phyloP scores from a whole-genome alignment of 2,888 invertebrate species.

The Sclerodermus sp. region DNA sequence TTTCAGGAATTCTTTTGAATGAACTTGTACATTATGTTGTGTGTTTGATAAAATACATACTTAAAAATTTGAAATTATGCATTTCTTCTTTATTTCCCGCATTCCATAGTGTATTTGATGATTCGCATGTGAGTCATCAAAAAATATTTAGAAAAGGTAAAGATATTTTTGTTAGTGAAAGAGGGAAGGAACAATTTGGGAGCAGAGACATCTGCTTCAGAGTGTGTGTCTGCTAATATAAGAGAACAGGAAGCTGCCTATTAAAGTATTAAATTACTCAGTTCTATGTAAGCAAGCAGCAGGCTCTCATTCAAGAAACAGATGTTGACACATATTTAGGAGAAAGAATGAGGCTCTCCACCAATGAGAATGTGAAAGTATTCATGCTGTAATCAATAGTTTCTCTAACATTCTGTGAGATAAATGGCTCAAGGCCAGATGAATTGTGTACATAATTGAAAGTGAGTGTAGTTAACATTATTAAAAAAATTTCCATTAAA shows the following conservation, averaged over 20 bases:
- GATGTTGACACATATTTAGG: conserved; percentile 15
- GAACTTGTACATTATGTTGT: conserved; percentile 40
- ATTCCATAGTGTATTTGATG: background rate
- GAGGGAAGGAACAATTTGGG: conserved; percentile 13
- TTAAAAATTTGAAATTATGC: conserved; percentile 18
- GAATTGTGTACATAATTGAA: conserved; percentile 7
- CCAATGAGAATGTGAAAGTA: conserved; percentile 36
- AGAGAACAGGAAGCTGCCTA: conserved; percentile 48
- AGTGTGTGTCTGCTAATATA: conserved; percentile 29
- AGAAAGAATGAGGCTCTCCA: conserved; percentile 10
- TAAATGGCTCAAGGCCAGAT: conserved; percentile 47
- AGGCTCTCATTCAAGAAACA: conserved; percentile 17
- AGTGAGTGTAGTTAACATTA: no score
- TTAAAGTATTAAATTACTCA: conserved; percentile 36
- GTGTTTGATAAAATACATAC: conserved; percentile 43
- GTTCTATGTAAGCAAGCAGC: conserved; percentile 2
- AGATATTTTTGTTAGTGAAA: conserved; percentile 6
- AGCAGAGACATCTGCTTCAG: no score
- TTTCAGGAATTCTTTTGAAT: conserved; percentile 24
- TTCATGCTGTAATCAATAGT: conserved; percentile 37
- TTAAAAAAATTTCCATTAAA: no score
- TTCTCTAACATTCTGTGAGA: conserved; percentile 20
- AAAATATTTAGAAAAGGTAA: background rate
- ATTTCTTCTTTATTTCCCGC: background rate
- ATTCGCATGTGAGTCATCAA: conserved; percentile 21